Evolutionary conservation across 2,113 vertebrate species (phyloP).

Genomic region (Erythrolamprus reginae): DNA sequence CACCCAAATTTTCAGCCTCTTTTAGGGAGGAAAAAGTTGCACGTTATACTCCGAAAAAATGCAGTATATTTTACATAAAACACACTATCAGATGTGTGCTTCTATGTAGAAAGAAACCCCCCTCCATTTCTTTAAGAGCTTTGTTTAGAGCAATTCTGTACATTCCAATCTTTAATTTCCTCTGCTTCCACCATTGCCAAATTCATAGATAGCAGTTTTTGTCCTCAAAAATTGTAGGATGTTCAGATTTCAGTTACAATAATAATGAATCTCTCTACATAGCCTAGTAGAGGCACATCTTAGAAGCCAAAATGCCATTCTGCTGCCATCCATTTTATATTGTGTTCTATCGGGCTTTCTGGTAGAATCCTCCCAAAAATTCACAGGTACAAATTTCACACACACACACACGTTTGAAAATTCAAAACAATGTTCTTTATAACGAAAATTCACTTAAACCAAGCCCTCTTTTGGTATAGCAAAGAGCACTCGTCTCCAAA

Average conservation of each 20-base stretch:
- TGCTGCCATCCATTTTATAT: not conserved
- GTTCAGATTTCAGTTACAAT: not conserved
- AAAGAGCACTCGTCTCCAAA: too few relatives aligned
- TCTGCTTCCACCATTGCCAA: not conserved
- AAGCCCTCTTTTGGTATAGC: too few relatives aligned
- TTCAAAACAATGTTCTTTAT: too few relatives aligned
- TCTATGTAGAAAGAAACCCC: not conserved
- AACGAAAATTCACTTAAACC: too few relatives aligned
- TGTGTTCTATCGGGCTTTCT: too few relatives aligned
- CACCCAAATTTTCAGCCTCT: too few relatives aligned
- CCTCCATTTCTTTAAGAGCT: not conserved
- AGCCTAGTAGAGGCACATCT: not conserved
- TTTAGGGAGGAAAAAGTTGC: too few relatives aligned
- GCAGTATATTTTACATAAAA: not conserved
- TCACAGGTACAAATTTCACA: too few relatives aligned
- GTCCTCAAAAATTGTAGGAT: not conserved
- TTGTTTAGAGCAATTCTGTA: not conserved
- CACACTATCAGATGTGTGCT: not conserved
- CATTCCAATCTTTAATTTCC: not conserved
- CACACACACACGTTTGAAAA: too few relatives aligned
- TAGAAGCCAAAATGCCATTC: not conserved
- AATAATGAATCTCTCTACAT: not conserved
- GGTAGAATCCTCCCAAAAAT: too few relatives aligned
- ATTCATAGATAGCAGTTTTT: not conserved
- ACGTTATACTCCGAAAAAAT: too few relatives aligned